Conservation (phyloP, 92 coral and sea anemone genomes). For the Parazoanthus atlanticus region DNA sequence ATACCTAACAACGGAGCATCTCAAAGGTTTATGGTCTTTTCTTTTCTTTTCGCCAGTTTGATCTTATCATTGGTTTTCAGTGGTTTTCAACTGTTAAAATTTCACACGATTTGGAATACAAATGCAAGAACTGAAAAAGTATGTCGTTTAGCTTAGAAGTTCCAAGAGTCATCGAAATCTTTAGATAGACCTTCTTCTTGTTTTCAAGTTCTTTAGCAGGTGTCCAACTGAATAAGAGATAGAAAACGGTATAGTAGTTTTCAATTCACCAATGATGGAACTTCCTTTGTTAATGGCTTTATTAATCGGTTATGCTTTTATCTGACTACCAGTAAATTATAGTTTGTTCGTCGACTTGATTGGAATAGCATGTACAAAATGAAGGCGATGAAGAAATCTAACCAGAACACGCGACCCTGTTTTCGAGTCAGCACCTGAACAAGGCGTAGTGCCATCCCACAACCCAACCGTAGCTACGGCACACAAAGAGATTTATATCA, state of each 20-base stretch:
- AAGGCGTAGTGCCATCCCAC: background rate
- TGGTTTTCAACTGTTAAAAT: background rate
- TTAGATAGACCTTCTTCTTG: background rate
- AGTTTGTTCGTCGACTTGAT: background rate
- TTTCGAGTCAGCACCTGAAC: constrained; percentile 24
- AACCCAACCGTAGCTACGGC: constrained; percentile 2
- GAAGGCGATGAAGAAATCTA: background rate
- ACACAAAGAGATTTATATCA: constrained; percentile 6
- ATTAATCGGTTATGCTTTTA: background rate
- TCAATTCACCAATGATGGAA: background rate
- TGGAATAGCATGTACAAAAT: background rate
- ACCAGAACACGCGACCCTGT: constrained; percentile 2
- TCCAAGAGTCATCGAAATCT: background rate
- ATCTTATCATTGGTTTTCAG: background rate
- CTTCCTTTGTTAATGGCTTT: background rate
- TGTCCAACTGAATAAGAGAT: background rate
- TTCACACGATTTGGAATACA: background rate
- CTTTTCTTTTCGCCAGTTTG: constrained; percentile 9
- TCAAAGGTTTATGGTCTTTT: background rate
- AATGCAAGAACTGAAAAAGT: background rate
- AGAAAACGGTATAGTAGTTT: constrained; percentile 4
- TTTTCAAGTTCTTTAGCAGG: background rate
- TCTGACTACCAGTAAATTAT: background rate
- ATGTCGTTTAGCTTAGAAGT: background rate
- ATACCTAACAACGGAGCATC: background rate